These are phyloP conservation scores for Tachuris rubrigastra DNA, from an alignment of 2,113 vertebrate species.

Conservation along the genomic window DNA sequence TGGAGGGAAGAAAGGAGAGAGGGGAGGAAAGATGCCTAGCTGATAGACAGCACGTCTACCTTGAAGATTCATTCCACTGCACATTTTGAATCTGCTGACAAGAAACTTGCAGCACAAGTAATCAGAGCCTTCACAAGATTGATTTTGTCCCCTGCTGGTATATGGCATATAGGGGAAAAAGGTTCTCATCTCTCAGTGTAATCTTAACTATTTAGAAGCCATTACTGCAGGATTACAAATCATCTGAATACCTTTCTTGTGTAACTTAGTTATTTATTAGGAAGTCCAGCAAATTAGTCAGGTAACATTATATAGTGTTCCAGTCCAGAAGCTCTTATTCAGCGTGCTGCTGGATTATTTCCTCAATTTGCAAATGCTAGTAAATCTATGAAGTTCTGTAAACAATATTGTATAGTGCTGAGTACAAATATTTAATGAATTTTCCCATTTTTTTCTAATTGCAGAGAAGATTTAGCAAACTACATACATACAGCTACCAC, in stretches of 20 bases:
- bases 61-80: conserved; percentile 78
- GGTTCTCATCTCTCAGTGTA: conserved; percentile 76
- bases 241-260: conserved; percentile 67
- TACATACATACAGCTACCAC: not conserved
- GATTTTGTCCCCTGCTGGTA: conserved; percentile 78
- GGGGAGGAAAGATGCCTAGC: conserved; percentile 64
- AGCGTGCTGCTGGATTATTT: not conserved
- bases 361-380: not conserved
- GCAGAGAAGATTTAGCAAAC: not conserved
- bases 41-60: conserved; percentile 75
- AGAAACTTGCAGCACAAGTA: conserved; percentile 79
- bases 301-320: not conserved
- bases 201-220: conserved; percentile 81
- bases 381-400: not conserved
- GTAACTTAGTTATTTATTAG: conserved; percentile 62
- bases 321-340: not conserved
- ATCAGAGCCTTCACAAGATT: conserved; percentile 78
- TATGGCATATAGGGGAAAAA: conserved; percentile 70
- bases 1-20: not conserved
- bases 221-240: conserved; percentile 76
- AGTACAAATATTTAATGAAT: not conserved
- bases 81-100: conserved; percentile 83
- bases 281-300: conserved; percentile 50
- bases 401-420: not conserved
- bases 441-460: not conserved